A percentile compares a stretch with the other conserved stretches of the same genome.
These are phyloP conservation scores for Ametastegia equiseti DNA, from an alignment of 2,888 invertebrate genomes.

Conservation along the genomic window DNA sequence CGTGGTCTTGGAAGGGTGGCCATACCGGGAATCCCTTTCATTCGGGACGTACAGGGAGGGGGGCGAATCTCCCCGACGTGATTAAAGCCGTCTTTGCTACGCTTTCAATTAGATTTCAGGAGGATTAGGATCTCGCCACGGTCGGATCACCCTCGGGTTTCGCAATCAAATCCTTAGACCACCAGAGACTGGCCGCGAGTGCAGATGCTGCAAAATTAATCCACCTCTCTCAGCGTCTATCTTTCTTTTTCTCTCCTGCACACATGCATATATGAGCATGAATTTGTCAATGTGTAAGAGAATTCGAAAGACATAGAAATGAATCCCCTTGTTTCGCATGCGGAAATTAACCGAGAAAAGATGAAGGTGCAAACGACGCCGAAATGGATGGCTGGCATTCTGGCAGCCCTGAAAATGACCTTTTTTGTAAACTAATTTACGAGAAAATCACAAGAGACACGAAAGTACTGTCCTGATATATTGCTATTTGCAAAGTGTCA, in stretches of 20 bases:
- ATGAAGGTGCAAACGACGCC: too few species aligned
- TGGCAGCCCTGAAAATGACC: too few species aligned
- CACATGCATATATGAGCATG: not conserved
- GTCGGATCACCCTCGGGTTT: slow-evolving; percentile 30
- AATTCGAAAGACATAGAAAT: not conserved
- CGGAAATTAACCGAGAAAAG: not conserved
- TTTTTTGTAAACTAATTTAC: too few species aligned
- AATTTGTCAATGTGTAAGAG: not conserved
- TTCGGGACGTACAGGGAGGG: not conserved
- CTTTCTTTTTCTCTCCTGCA: not conserved
- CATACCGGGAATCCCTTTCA: not conserved
- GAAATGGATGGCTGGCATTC: too few species aligned
- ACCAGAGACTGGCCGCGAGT: slow-evolving; percentile 6
- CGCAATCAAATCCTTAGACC: slow-evolving; percentile 44
- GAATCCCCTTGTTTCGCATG: too few species aligned
- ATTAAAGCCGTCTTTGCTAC: slow-evolving; percentile 42
- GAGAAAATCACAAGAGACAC: too few species aligned
- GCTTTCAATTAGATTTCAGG: slow-evolving; percentile 49
- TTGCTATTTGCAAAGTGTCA: too few species aligned
- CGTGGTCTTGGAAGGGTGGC: not conserved
- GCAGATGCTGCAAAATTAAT: slow-evolving; percentile 41
- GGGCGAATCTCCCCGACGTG: slow-evolving; percentile 7
- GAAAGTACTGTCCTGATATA: too few species aligned
- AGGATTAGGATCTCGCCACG: slow-evolving; percentile 42
- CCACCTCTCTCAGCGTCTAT: not conserved